Percentiles rank a stretch among this genome's conserved stretches.
Evolutionary conservation across 30 jellyfish, hydroid and myxozoan species (phyloP).

Genomic region (Chrysaora quinquecirrha): DNA sequence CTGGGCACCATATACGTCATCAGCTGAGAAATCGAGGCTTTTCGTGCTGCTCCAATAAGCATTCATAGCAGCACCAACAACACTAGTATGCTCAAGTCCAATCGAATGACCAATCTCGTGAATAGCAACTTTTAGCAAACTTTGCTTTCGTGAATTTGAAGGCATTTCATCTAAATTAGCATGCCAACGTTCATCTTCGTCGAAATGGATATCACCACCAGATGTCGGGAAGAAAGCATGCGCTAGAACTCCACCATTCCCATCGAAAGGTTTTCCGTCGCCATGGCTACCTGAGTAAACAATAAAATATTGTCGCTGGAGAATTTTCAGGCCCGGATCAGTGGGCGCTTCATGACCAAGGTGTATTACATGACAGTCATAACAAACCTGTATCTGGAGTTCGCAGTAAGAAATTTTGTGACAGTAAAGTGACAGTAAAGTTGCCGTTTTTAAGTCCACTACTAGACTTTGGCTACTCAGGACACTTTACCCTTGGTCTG

Average conservation of each 20-base stretch:
- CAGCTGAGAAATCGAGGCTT: slow-evolving; percentile 37
- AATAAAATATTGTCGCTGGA: no score
- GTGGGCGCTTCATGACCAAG: no score
- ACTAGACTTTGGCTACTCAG: no score
- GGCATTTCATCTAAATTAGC: slow-evolving; percentile 30
- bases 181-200: slow-evolving; percentile 91
- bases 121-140: slow-evolving; percentile 67
- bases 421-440: no score
- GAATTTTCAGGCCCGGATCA: no score
- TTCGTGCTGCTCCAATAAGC: slow-evolving; percentile 35
- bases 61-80: slow-evolving; percentile 43
- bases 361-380: no score
- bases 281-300: slow-evolving; percentile 61
- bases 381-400: no score
- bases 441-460: no score
- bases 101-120: slow-evolving; percentile 90
- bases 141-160: slow-evolving; percentile 22
- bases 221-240: slow-evolving; percentile 91
- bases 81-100: slow-evolving; percentile 71
- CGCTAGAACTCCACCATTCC: slow-evolving; percentile 80
- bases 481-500: no score
- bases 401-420: no score
- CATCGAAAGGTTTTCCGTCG: slow-evolving; percentile 89
- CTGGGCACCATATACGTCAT: slow-evolving; percentile 76
- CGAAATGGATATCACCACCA: slow-evolving; percentile 91